Evolutionary conservation across 2,888 invertebrate species (phyloP).

Genomic region (Mimas tiliae): DNA sequence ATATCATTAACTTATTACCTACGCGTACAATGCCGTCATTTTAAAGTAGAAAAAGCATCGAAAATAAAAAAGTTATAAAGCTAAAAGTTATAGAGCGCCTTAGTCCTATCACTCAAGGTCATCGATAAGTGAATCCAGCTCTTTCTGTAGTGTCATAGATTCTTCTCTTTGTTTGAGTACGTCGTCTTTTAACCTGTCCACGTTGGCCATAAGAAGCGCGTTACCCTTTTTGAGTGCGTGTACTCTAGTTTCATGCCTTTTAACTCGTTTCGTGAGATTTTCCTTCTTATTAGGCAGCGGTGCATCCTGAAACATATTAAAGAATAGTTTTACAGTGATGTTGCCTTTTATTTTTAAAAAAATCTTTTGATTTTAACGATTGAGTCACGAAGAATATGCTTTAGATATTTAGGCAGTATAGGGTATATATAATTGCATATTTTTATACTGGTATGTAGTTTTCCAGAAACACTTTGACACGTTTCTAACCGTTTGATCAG

Average conservation of each 20-base stretch:
- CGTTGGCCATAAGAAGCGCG: slow-evolving; percentile 93
- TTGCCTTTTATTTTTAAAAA: not conserved
- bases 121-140: slow-evolving; percentile 93
- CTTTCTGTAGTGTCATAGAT: slow-evolving; percentile 90
- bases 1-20: slow-evolving; percentile 1
- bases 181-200: slow-evolving; percentile 94
- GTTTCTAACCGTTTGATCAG: too few relatives aligned
- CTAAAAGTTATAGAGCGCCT: slow-evolving; percentile 12
- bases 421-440: too few relatives aligned
- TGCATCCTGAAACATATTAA: slow-evolving; percentile 77
- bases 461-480: too few relatives aligned
- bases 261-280: slow-evolving; percentile 87
- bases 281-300: slow-evolving; percentile 87
- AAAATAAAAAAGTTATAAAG: slow-evolving; percentile 6
- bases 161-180: slow-evolving; percentile 92
- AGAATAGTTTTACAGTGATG: not conserved
- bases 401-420: too few relatives aligned
- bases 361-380: not conserved
- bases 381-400: too few relatives aligned
- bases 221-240: slow-evolving; percentile 94
- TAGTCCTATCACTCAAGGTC: slow-evolving; percentile 88
- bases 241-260: slow-evolving; percentile 91
- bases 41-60: slow-evolving; percentile 10
- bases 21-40: not conserved
- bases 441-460: too few relatives aligned